phyloP scores from a whole-genome alignment of 2,888 invertebrate genomes.

The Machimus atricapillus region DNA sequence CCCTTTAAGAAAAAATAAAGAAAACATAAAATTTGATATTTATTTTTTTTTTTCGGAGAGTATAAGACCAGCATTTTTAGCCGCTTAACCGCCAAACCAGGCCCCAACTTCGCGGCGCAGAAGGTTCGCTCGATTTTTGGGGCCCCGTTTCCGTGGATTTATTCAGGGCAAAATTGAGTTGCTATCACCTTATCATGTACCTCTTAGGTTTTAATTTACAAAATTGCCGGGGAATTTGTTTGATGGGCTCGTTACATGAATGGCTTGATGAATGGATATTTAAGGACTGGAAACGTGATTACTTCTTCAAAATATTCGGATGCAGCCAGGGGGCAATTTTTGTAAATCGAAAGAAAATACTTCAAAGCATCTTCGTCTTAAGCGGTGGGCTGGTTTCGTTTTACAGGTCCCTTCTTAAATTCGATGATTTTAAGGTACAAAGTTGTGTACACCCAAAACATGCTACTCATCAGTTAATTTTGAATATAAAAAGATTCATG shows the following conservation, averaged over 20 bases:
- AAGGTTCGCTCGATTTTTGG: background rate
- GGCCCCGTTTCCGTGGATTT: background rate
- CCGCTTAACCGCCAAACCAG: background rate
- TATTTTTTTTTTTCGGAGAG: background rate
- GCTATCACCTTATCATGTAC: conserved; percentile 19
- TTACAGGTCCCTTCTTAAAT: background rate
- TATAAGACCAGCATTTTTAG: background rate
- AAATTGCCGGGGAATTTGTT: background rate
- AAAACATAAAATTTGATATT: background rate
- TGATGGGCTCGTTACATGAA: background rate
- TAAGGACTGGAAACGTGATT: background rate
- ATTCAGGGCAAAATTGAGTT: conserved; percentile 24
- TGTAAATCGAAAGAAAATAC: background rate
- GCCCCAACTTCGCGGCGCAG: background rate
- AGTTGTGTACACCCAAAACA: background rate
- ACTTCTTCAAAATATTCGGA: background rate
- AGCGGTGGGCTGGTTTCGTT: background rate
- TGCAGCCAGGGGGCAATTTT: background rate
- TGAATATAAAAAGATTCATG: background rate
- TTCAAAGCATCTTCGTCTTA: background rate
- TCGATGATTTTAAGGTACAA: background rate
- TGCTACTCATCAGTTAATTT: background rate
- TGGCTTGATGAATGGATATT: background rate
- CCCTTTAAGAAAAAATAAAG: background rate
- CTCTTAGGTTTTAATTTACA: conserved; percentile 3